Percentiles rank a stretch among this genome's conserved stretches.
These are phyloP conservation scores for Physocephala rufipes DNA, from an alignment of 2,888 invertebrate genomes.

Conservation along the genomic window DNA sequence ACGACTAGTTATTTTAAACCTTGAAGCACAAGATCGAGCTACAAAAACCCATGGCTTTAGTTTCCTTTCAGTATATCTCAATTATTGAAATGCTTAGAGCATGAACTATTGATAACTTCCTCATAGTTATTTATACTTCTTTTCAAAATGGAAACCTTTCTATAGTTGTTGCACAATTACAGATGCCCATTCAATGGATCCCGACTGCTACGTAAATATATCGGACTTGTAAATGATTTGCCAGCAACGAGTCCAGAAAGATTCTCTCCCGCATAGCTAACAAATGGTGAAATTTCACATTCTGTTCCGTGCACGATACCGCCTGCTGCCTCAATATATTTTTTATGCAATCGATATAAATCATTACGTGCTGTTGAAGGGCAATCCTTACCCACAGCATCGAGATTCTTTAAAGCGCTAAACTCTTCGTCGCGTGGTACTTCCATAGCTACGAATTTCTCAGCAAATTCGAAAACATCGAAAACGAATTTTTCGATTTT, in stretches of 20 bases:
- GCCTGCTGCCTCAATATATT: constrained; percentile 83
- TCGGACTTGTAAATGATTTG: constrained; percentile 75
- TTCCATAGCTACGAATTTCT: constrained; percentile 92
- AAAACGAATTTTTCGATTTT: constrained; percentile 99
- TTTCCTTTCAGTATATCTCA: not conserved
- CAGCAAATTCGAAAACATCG: constrained; percentile 95
- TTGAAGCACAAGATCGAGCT: not conserved
- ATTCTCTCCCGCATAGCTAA: constrained; percentile 92
- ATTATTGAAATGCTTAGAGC: not conserved
- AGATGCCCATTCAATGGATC: constrained; percentile 62
- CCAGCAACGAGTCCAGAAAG: constrained; percentile 74
- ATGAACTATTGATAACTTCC: not conserved
- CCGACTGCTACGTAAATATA: constrained; percentile 69
- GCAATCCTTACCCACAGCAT: constrained; percentile 87
- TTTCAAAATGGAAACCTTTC: not conserved
- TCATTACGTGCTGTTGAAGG: constrained; percentile 86
- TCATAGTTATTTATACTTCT: not conserved
- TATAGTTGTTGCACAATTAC: constrained; percentile 41
- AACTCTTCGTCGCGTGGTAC: constrained; percentile 92
- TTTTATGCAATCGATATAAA: constrained; percentile 78
- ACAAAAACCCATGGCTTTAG: not conserved
- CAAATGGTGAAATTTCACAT: constrained; percentile 90
- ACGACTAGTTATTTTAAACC: not conserved
- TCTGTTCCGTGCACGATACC: constrained; percentile 75
- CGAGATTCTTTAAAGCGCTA: constrained; percentile 95